A percentile compares a stretch with the other conserved stretches of the same genome.
These are phyloP conservation scores for Atlantisia rogersi DNA, from an alignment of 2,113 vertebrate genomes.

Conservation along the genomic window DNA sequence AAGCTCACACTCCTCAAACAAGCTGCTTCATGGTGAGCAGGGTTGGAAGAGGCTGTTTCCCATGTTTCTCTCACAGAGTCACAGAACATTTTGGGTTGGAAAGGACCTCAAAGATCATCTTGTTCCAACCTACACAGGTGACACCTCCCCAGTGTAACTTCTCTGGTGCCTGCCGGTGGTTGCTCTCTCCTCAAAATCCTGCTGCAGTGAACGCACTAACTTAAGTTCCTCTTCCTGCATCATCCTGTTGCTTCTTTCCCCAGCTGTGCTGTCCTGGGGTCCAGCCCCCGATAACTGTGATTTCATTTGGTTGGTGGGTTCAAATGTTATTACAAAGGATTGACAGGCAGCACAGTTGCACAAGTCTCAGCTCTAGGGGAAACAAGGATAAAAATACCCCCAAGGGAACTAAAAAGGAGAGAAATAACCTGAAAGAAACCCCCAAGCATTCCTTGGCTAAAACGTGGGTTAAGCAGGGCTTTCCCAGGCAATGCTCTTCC, in stretches of 20 bases:
- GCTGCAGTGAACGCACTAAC: background rate
- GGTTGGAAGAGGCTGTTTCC: background rate
- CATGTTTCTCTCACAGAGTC: background rate
- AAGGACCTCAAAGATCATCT: no score
- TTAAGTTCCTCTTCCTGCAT: background rate
- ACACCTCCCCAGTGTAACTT: background rate
- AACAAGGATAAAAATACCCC: background rate
- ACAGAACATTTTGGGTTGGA: no score
- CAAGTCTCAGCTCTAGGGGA: background rate
- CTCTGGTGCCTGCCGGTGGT: background rate
- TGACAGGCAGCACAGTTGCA: background rate
- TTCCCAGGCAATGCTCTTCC: background rate
- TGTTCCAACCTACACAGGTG: no score
- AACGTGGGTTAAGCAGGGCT: background rate
- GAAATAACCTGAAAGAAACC: background rate
- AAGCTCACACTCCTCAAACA: background rate
- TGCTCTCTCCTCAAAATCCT: background rate
- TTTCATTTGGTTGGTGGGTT: fast-evolving
- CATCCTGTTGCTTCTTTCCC: background rate
- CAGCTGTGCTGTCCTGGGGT: background rate
- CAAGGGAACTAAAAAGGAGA: background rate
- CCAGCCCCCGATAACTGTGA: background rate
- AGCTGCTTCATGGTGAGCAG: background rate
- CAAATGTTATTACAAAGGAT: background rate
- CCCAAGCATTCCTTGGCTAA: background rate